Conservation (phyloP, 2,797 vertebrate genomes). For the Spinus pinus region DNA sequence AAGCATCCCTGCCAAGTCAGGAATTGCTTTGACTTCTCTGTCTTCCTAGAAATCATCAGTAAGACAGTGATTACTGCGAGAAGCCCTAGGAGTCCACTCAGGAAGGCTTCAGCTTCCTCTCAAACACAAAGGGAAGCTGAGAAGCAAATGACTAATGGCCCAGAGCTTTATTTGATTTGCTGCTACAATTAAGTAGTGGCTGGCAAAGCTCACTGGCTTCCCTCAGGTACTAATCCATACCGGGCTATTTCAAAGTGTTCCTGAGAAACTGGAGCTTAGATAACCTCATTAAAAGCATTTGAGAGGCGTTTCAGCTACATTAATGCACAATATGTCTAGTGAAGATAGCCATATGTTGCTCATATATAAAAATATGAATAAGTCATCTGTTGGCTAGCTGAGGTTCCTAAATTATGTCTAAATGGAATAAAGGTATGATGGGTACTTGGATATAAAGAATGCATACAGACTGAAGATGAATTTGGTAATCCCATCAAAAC, state of each 20-base stretch:
- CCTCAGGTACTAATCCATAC: background rate
- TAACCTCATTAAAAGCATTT: background rate
- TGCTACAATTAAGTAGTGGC: background rate
- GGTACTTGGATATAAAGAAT: background rate
- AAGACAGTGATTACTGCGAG: background rate
- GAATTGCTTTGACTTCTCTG: background rate
- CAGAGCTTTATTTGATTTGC: constrained; percentile 10
- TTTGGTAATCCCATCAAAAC: background rate
- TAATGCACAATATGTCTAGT: background rate
- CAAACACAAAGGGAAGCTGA: background rate
- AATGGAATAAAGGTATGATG: background rate
- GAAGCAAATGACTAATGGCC: constrained; percentile 5
- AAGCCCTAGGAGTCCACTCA: background rate
- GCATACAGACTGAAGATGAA: background rate
- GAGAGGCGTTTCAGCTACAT: background rate
- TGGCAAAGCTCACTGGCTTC: constrained; percentile 1
- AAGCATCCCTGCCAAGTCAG: background rate
- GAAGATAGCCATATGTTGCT: background rate
- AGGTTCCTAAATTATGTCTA: background rate
- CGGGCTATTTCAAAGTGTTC: background rate
- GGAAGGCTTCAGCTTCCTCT: background rate
- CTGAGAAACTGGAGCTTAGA: background rate
- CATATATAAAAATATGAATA: background rate
- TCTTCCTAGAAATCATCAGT: background rate
- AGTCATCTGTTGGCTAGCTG: background rate